Evolutionary conservation across 2,113 vertebrate species (phyloP).

Genomic region (Rhinopithecus roxellana): DNA sequence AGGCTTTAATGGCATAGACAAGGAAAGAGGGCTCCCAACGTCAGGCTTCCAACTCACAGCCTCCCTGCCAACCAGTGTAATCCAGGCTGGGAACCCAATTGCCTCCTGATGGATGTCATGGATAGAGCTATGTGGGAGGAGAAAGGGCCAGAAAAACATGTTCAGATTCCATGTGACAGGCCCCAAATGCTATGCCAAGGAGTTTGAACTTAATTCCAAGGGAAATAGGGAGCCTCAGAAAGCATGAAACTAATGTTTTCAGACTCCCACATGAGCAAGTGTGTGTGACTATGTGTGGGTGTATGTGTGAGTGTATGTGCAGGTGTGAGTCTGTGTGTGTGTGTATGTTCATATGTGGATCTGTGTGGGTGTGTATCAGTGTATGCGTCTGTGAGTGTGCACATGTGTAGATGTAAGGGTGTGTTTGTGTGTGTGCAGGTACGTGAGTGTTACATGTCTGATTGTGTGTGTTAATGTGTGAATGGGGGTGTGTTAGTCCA

Average conservation of each 20-base stretch:
- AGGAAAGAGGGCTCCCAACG: not conserved
- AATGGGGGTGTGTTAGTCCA: not conserved
- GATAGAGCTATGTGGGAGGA: not conserved
- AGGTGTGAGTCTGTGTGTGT: not conserved
- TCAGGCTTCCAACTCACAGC: not conserved
- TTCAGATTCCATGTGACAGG: not conserved
- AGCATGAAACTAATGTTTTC: not conserved
- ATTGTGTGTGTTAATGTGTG: not conserved
- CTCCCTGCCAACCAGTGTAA: not conserved
- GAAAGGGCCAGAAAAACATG: not conserved
- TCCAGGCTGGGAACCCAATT: not conserved
- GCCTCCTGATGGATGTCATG: not conserved
- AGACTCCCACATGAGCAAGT: not conserved
- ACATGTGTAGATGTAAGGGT: not conserved
- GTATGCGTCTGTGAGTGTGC: not conserved
- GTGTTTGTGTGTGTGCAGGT: not conserved
- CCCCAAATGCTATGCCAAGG: not conserved
- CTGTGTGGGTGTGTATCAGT: not conserved
- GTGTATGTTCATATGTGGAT: not conserved
- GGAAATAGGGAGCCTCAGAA: not conserved
- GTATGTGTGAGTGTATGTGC: not conserved
- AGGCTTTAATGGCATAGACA: accelerated
- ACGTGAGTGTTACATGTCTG: not conserved
- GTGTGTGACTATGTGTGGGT: not conserved
- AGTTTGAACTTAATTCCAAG: not conserved